Evolutionary conservation across 2,113 vertebrate genomes (phyloP), one percentile per base, ranked within the genome.

Genomic region (Crotalus helleri): DNA sequence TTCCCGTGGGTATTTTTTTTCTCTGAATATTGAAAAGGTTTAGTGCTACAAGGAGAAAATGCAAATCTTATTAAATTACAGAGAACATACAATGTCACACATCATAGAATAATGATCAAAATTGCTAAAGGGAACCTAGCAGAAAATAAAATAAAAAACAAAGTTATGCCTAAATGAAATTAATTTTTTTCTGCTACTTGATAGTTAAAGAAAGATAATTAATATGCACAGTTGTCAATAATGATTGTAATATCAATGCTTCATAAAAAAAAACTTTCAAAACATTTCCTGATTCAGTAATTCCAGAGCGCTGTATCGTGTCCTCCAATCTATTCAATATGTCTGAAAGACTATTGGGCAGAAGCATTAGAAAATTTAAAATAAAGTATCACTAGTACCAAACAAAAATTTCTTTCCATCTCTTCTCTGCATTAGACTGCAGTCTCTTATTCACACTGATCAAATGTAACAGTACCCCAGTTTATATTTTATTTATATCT

Each of bases 11-110:
- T 55, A 85, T 88, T 94, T 85, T 57, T 91, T 85, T 23, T 12
- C 90, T 29, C 49, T 94, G 29, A 93, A 93, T 95, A 85, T 21
- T 91, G 93, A 96, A 95, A 94, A 93, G 7, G 1, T 93, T 94
- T 94, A 92, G 17, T 69, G 61, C 44, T 96, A 44, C 11, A 58
- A 95, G 51, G 89, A 86, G 5, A 85, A 92, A 87, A 94, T 85
- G 85, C 44, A 94, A 96, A 96, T 96, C 0, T 92, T 13, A 93
- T 93, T 95, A 94, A 94, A 90, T 96, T 94, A 88, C 57, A 95
- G 88, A 93, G 90, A 95, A 95, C 54, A 94, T 90, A 53, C 21
- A 90, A n/a, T 89, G 19, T 94, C 94, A 95, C 29, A 11, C 0
- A 21, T 91, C 90, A 55, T 21, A 33, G 81, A 94, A 95, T 46